phyloP scores from a whole-genome alignment of 2,113 vertebrate species.

The Lagopus muta region DNA sequence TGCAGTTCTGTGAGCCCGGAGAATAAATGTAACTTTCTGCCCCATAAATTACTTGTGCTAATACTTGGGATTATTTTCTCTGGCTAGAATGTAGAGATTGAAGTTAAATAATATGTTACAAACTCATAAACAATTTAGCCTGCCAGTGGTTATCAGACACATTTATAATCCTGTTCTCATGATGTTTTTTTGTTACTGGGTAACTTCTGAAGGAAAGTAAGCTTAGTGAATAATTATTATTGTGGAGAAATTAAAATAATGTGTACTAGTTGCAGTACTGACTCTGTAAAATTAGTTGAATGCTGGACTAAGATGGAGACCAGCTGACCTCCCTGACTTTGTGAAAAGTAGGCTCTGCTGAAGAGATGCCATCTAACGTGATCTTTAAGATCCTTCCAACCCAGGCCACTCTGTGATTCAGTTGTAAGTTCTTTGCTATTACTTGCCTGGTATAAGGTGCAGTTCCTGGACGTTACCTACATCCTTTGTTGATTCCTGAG shows the following conservation, averaged over 20 bases:
- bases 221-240: conserved; percentile 15
- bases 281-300: conserved; percentile 18
- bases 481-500: not conserved
- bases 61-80: conserved; percentile 16
- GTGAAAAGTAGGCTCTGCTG: not conserved
- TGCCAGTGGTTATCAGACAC: no score
- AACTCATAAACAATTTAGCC: no score
- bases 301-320: not conserved
- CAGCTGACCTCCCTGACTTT: not conserved
- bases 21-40: not conserved
- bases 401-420: not conserved
- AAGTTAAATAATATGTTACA: conserved; percentile 37
- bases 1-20: not conserved
- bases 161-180: conserved; percentile 40
- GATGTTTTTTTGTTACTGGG: conserved; percentile 21
- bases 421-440: not conserved
- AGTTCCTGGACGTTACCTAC: not conserved
- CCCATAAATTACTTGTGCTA: conserved; percentile 14
- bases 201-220: not conserved
- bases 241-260: conserved; percentile 2
- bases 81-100: not conserved
- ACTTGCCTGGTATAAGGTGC: not conserved
- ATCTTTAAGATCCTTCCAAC: not conserved
- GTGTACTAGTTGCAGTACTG: not conserved
- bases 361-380: not conserved